A percentile compares a stretch with the other conserved stretches of the same genome.
phyloP scores from a whole-genome alignment of 2,113 vertebrate species.

The Hymenochirus boettgeri region DNA sequence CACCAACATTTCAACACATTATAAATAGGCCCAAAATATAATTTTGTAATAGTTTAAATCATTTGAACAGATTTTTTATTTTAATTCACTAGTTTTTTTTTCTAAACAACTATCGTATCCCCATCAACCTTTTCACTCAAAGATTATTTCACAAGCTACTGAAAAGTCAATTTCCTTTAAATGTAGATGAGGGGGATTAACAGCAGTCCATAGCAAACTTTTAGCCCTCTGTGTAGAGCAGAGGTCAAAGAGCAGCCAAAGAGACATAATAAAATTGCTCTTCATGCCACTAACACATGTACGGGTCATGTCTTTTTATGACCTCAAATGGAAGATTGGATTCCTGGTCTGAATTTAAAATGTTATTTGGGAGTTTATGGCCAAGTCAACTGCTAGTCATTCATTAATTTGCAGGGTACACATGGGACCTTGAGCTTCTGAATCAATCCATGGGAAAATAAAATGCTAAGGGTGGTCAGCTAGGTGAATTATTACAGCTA shows the following conservation, averaged over 20 bases:
- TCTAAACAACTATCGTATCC: too few species aligned
- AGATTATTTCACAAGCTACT: too few species aligned
- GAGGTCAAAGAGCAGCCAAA: constrained; percentile 41
- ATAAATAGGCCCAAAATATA: too few species aligned
- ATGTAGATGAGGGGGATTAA: constrained; percentile 30
- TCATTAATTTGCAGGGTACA: background rate
- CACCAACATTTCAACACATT: too few species aligned
- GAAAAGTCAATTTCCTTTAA: constrained; percentile 24
- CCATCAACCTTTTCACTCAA: too few species aligned
- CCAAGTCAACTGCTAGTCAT: background rate
- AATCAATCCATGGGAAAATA: background rate
- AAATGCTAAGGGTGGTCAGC: background rate
- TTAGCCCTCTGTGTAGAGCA: too few species aligned
- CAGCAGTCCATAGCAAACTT: background rate
- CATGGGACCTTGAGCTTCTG: background rate
- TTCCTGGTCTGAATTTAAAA: too few species aligned
- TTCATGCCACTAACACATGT: constrained; percentile 22
- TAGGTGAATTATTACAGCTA: too few species aligned
- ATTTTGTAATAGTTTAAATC: too few species aligned
- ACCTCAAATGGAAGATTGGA: constrained; percentile 1
- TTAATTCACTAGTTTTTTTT: too few species aligned
- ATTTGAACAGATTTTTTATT: too few species aligned
- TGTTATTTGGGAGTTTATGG: constrained; percentile 6
- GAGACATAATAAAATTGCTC: constrained; percentile 43
- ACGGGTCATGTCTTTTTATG: constrained; percentile 16